Base-by-base conservation (phyloP, 2,888 invertebrate species). In the Andrena camellia region DNA sequence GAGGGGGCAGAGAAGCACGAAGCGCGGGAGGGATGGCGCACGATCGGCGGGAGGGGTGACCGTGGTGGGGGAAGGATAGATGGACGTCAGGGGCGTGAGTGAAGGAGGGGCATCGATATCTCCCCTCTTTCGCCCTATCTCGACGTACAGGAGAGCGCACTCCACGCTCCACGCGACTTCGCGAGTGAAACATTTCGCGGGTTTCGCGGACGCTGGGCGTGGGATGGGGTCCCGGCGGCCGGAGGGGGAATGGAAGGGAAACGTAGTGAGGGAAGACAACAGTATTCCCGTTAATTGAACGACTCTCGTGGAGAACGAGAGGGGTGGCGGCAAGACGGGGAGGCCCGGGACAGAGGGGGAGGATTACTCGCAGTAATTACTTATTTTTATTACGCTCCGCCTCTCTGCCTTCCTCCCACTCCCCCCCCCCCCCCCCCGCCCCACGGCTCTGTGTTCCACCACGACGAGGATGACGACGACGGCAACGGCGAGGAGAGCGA, bases 331-430 rank as follows among this genome's bases (percentile, higher is more conserved):
- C 86, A 81, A 84, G 78, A 83, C 72, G 86, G 82, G 81, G 86
- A 82, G 87, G 79, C 63, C 67, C 62, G 86, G 83, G 85, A 77
- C 83, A 88, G 88, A 88, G 86, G 91, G 81, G 83, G 85, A 90
- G 91, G 92, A 93, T 93, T 93, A 93, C 93, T 92, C 87, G 85
- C 90, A 92, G 93, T 93, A 93, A 93, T 94, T 94, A 93, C 92
- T 93, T 93, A 93, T 93, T 93, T 93, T 94, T 93, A 93, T 93
- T 93, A 93, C 91, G 92, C 93, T 90, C 92, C 91, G 91, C 91
- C 92, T 90, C 89, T 88, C 84, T 82, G 62, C 78, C 77, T 77
- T 78, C 80, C 78, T 59, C 75, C 75, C 54, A 35, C 33, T 64
- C 69, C 10, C 31, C 52, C 54, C 50, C 10, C 31, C 50, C 29